These are phyloP conservation scores for Caenorhabditis sp. DNA, from an alignment of 2,888 invertebrate genomes.

Conservation along the genomic window DNA sequence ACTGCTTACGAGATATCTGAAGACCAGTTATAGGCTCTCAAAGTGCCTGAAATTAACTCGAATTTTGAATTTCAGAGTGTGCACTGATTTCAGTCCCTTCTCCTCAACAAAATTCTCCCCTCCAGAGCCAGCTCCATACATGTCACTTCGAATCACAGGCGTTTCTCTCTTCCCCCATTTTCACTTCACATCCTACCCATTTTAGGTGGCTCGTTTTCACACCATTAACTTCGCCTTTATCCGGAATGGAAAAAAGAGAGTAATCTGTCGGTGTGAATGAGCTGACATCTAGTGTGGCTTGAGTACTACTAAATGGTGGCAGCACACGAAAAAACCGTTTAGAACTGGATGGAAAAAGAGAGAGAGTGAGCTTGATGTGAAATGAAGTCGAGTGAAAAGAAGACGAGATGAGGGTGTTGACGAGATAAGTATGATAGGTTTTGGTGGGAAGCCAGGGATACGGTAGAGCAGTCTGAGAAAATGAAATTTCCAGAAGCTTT, in stretches of 20 bases:
- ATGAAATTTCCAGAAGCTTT: neutral
- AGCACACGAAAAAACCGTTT: neutral
- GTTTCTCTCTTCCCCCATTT: neutral
- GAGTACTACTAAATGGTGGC: neutral
- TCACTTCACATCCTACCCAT: neutral
- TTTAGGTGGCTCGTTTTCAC: conserved; percentile 42
- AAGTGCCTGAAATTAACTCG: too few species aligned
- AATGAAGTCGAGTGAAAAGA: conserved; percentile 11
- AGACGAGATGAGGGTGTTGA: neutral
- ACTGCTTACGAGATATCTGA: too few species aligned
- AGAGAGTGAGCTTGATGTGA: conserved; percentile 1
- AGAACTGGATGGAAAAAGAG: neutral
- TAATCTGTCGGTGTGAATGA: conserved; percentile 63
- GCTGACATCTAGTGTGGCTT: conserved; percentile 1
- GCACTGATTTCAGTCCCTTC: neutral
- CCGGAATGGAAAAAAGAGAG: neutral
- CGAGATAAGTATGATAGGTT: neutral
- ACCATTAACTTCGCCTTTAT: conserved; percentile 46
- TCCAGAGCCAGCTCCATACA: neutral
- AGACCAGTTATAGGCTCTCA: too few species aligned
- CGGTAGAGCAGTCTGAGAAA: too few species aligned
- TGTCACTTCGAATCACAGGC: conserved; percentile 45
- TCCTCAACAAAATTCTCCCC: neutral
- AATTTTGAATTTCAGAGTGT: too few species aligned
- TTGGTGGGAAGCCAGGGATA: neutral